Conservation (phyloP, 2,113 vertebrate genomes). For the Mormoops blainvillei region DNA sequence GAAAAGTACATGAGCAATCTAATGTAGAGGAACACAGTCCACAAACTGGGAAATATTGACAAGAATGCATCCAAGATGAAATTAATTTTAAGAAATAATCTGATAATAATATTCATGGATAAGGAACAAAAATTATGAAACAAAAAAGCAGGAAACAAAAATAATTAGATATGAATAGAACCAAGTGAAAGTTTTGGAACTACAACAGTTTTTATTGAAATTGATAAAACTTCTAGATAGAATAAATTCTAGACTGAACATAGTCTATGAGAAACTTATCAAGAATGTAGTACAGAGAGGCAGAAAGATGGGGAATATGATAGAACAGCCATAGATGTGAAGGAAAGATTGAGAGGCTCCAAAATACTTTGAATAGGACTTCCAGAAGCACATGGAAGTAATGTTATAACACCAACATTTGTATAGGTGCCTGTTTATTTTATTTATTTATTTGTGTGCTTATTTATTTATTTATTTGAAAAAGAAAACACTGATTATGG, state of each 20-base stretch:
- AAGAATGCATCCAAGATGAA: background rate
- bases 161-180: background rate
- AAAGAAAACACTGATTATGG: background rate
- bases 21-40: background rate
- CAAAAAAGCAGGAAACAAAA: background rate
- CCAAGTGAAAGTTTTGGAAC: background rate
- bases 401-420: background rate
- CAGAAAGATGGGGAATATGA: background rate
- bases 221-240: background rate
- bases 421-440: background rate
- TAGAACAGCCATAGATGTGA: background rate
- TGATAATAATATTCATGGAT: background rate
- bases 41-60: background rate
- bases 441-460: background rate
- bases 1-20: background rate
- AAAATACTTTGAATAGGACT: background rate
- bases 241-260: background rate
- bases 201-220: background rate
- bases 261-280: background rate
- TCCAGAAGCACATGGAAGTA: background rate
- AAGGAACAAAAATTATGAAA: background rate
- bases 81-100: background rate
- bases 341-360: background rate
- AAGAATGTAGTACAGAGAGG: background rate
- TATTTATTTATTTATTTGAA: background rate